Conservation (phyloP, 2,797 vertebrate species). For the Enteromius paludinosus region DNA sequence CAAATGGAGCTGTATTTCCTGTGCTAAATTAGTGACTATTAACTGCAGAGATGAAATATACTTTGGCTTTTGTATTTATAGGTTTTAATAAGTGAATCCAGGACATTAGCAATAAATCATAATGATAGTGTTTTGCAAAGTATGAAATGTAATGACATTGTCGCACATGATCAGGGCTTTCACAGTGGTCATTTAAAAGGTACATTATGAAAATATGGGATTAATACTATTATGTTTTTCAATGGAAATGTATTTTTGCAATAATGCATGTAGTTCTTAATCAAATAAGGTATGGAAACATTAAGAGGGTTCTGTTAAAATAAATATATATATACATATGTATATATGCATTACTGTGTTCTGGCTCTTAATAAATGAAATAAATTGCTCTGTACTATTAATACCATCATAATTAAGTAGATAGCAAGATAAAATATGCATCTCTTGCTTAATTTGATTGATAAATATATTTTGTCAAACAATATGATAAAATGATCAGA, state of each 20-base stretch:
- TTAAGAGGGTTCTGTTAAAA: no score
- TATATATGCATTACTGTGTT: not conserved
- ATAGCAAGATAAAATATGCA: not conserved
- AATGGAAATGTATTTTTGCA: not conserved
- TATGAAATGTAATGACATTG: slow-evolving; percentile 6
- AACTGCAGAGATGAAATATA: slow-evolving; percentile 28
- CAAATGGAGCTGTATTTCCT: not conserved
- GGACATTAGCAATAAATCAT: not conserved
- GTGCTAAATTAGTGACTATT: slow-evolving; percentile 35
- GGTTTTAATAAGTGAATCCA: slow-evolving; percentile 10
- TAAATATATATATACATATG: no score
- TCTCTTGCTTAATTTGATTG: not conserved
- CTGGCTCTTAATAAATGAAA: not conserved
- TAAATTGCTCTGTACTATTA: not conserved
- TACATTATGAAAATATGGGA: not conserved
- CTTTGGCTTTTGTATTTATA: slow-evolving; percentile 7
- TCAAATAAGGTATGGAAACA: not conserved
- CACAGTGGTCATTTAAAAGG: not conserved
- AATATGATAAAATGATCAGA: not conserved
- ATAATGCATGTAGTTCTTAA: no score
- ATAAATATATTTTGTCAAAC: not conserved
- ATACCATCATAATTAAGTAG: not conserved
- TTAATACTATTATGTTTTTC: not conserved
- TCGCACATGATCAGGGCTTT: not conserved
- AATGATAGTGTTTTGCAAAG: not conserved